These are phyloP conservation scores for Salarias fasciatus DNA, from an alignment of 2,797 vertebrate species.

Conservation along the genomic window DNA sequence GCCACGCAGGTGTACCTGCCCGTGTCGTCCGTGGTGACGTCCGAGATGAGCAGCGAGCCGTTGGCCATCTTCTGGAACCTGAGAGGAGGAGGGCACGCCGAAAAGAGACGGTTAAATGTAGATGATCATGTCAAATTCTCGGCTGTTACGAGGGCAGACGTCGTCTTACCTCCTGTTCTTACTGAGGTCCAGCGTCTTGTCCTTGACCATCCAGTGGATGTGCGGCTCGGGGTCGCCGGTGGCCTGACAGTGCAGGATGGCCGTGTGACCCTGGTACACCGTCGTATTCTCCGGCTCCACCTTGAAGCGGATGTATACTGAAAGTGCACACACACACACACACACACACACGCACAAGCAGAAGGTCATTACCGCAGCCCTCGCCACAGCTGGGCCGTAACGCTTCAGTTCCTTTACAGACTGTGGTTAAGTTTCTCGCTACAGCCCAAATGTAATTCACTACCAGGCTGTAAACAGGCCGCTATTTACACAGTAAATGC, in stretches of 20 bases:
- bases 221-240: conserved; percentile 90
- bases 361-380: conserved; percentile 23
- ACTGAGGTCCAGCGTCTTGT: conserved; percentile 87
- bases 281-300: conserved; percentile 92
- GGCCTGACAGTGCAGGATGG: conserved; percentile 95
- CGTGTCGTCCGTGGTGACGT: conserved; percentile 91
- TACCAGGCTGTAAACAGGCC: conserved; percentile 46
- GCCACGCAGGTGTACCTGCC: conserved; percentile 95
- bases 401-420: conserved; percentile 15
- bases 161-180: conserved; percentile 83
- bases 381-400: conserved; percentile 5
- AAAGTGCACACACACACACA: conserved; percentile 6
- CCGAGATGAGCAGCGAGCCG: conserved; percentile 90
- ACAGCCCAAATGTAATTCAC: conserved; percentile 41
- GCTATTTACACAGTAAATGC: conserved; percentile 39
- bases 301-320: conserved; percentile 93
- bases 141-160: no score
- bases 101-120: no score
- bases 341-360: conserved; percentile 9
- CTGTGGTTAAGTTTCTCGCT: conserved; percentile 42
- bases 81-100: neutral
- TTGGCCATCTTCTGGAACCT: conserved; percentile 97
- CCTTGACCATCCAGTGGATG: conserved; percentile 96
- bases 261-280: conserved; percentile 95
- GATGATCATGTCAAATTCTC: no score